These are phyloP conservation scores for Zaprionus davidi DNA, from an alignment of 1,140 invertebrate species.

Conservation along the genomic window DNA sequence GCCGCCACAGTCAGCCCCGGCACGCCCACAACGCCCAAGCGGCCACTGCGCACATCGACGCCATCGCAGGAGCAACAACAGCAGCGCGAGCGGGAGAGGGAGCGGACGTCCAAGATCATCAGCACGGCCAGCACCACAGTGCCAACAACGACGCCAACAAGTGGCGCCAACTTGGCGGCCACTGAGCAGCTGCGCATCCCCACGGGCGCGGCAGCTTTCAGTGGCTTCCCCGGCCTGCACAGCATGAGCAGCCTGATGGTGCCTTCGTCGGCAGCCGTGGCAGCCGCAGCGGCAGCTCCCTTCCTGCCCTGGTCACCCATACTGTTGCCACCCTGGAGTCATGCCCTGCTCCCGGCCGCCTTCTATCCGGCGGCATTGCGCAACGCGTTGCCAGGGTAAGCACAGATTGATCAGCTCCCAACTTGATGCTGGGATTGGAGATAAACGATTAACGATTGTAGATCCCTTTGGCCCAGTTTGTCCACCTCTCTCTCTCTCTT, in stretches of 20 bases:
- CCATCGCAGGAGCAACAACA: constrained; percentile 53
- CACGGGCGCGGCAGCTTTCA: constrained; percentile 76
- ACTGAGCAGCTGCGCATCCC: constrained; percentile 74
- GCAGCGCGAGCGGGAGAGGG: constrained; percentile 16
- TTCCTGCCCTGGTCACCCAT: constrained; percentile 86
- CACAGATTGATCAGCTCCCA: constrained; percentile 3
- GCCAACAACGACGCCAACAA: constrained; percentile 62
- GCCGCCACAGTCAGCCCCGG: constrained; percentile 56
- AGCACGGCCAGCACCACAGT: constrained; percentile 75
- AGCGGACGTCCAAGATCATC: constrained; percentile 33
- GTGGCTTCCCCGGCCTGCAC: constrained; percentile 73
- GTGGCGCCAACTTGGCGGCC: constrained; percentile 47
- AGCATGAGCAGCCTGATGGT: constrained; percentile 84
- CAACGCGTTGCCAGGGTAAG: constrained; percentile 86
- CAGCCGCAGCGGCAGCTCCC: constrained; percentile 84
- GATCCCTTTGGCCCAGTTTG: too few relatives aligned
- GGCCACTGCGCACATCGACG: constrained; percentile 72
- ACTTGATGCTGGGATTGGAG: neutral
- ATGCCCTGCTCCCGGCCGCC: constrained; percentile 85
- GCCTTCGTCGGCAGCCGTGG: constrained; percentile 84
- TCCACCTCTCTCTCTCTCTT: too few relatives aligned
- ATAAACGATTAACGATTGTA: neutral
- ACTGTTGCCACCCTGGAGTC: constrained; percentile 86
- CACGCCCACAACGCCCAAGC: constrained; percentile 62
- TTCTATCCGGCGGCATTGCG: constrained; percentile 86